Evolutionary conservation across 2,888 invertebrate species (phyloP).

Genomic region (Cheilosia soror): DNA sequence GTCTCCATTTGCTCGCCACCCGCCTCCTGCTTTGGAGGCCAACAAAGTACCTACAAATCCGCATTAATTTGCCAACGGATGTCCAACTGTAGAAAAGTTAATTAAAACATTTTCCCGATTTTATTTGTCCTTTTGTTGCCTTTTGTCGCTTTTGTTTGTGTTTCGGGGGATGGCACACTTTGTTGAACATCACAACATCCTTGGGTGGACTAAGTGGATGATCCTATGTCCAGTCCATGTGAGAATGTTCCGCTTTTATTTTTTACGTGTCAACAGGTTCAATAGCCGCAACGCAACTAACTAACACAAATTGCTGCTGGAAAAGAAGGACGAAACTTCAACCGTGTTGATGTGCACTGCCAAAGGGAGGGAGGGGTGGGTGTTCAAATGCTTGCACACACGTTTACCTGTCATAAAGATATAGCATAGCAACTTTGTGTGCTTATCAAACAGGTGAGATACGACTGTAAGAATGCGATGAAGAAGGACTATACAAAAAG

Average conservation of each 20-base stretch:
- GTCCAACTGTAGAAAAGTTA: constrained; percentile 64
- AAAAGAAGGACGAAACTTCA: background rate
- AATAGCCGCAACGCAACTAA: constrained; percentile 14
- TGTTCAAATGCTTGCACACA: constrained; percentile 36
- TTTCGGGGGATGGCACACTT: background rate
- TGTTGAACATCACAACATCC: constrained; percentile 27
- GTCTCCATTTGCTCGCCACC: background rate
- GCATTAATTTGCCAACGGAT: constrained; percentile 68
- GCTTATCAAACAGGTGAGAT: constrained; percentile 65
- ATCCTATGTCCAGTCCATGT: constrained; percentile 19
- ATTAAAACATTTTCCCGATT: constrained; percentile 73
- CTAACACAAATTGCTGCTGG: constrained; percentile 22
- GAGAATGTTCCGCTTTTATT: constrained; percentile 39
- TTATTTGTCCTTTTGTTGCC: constrained; percentile 49
- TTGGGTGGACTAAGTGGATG: constrained; percentile 6
- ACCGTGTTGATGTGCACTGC: background rate
- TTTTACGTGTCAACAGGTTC: constrained; percentile 62
- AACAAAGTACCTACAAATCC: constrained; percentile 51
- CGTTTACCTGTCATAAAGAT: constrained; percentile 51
- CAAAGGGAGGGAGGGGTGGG: background rate
- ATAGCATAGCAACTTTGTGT: constrained; percentile 60
- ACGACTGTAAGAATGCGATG: constrained; percentile 4
- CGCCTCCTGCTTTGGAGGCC: background rate
- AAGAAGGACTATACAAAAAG: background rate
- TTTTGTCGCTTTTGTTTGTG: constrained; percentile 22